A percentile compares a stretch with the other conserved stretches of the same genome.
Evolutionary conservation across 2,797 vertebrate genomes (phyloP).

Genomic region (Chaetophractus vellerosus): DNA sequence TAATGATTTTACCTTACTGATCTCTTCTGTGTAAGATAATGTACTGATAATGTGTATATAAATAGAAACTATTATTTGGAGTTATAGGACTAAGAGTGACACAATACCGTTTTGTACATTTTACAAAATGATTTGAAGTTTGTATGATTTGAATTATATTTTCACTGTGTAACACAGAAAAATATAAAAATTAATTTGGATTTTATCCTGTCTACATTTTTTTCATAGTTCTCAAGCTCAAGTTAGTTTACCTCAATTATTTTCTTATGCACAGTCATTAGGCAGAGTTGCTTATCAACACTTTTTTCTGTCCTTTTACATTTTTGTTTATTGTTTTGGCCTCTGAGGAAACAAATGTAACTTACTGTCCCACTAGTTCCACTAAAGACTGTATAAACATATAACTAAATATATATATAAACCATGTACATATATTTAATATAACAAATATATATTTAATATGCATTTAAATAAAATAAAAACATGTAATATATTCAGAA

Average conservation of each 20-base stretch:
- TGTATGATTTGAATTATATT: neutral
- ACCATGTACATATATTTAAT: no score
- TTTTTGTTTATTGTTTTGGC: neutral
- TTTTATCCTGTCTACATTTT: neutral
- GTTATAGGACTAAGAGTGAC: neutral
- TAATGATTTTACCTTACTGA: neutral
- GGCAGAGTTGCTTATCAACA: neutral
- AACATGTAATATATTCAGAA: no score
- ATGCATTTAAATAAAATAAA: no score
- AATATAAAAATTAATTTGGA: neutral
- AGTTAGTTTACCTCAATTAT: neutral
- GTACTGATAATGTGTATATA: neutral
- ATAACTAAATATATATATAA: no score
- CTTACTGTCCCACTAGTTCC: no score
- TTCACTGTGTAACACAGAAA: neutral
- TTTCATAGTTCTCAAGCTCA: neutral
- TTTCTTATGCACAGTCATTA: neutral
- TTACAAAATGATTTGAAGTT: neutral
- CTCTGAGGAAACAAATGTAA: no score
- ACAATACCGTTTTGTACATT: neutral
- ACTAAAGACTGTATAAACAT: no score
- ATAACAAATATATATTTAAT: no score
- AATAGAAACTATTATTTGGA: neutral
- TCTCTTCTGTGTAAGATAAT: neutral
- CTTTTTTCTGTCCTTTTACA: neutral